Evolutionary conservation across 2,113 vertebrate species (phyloP).

Genomic region (Laterallus jamaicensis): DNA sequence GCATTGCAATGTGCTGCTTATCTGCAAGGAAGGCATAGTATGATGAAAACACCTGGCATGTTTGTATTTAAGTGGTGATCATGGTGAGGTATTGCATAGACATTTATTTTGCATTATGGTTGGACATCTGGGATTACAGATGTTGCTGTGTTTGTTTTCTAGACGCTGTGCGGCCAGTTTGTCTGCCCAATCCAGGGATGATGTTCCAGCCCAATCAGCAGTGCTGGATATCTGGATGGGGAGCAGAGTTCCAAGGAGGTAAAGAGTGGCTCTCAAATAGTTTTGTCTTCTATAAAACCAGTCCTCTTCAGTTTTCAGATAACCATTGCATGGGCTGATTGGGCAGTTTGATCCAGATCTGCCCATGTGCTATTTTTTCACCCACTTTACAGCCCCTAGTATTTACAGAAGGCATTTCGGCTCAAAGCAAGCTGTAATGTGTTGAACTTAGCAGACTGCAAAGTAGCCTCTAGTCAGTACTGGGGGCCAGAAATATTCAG

Average conservation of each 20-base stretch:
- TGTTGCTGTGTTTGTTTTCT: neutral
- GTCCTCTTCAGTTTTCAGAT: neutral
- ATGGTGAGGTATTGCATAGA: neutral
- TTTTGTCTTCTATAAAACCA: neutral
- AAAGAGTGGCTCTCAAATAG: neutral
- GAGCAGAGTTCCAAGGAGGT: slow-evolving; percentile 77
- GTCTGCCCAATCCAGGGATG: slow-evolving; percentile 79
- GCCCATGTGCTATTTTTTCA: neutral
- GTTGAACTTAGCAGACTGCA: neutral
- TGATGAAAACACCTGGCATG: neutral
- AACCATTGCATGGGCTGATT: neutral
- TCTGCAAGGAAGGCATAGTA: neutral
- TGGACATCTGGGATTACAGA: neutral
- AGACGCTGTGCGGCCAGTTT: slow-evolving; percentile 69
- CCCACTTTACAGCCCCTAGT: neutral
- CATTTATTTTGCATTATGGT: neutral
- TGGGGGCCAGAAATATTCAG: neutral
- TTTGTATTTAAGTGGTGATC: neutral
- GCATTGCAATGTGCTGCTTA: neutral
- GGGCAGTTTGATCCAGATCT: neutral
- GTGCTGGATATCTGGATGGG: slow-evolving; percentile 84
- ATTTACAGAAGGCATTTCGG: neutral
- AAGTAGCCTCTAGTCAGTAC: neutral
- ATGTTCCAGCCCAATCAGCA: slow-evolving; percentile 38
- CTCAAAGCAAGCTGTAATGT: neutral